Evolutionary conservation across 2,797 vertebrate species (phyloP).

Genomic region (Streptopelia turtur): DNA sequence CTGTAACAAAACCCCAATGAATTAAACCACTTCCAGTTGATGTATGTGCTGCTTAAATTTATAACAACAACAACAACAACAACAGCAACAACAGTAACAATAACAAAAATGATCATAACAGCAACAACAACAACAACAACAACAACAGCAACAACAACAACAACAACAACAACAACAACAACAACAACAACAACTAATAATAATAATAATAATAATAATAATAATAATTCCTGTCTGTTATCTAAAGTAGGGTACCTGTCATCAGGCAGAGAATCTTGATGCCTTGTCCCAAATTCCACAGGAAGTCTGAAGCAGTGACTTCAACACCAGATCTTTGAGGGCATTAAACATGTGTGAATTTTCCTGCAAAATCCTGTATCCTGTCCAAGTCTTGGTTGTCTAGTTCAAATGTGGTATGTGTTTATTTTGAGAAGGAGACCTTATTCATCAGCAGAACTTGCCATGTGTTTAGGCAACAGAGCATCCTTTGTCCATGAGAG

Average conservation of each 20-base stretch:
- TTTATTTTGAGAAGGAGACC: neutral
- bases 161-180: too few relatives aligned
- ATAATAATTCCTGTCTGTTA: neutral
- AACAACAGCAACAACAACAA: neutral
- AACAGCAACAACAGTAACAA: too few relatives aligned
- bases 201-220: too few relatives aligned
- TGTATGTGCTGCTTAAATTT: neutral
- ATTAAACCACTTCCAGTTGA: neutral
- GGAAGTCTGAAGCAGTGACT: neutral
- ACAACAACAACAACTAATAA: too few relatives aligned
- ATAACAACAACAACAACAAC: neutral
- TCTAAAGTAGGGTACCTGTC: neutral
- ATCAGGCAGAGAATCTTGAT: neutral
- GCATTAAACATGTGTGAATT: neutral
- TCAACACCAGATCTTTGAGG: neutral
- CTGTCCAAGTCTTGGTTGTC: neutral
- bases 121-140: too few relatives aligned
- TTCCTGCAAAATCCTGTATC: neutral
- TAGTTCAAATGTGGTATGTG: neutral
- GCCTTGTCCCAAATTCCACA: neutral
- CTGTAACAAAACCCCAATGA: neutral
- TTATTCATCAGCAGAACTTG: neutral
- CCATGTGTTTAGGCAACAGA: neutral
- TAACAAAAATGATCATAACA: too few relatives aligned
- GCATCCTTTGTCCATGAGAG: neutral